These are phyloP conservation scores for Leptodactylus fuscus DNA, from an alignment of 2,113 vertebrate species.

Conservation along the genomic window DNA sequence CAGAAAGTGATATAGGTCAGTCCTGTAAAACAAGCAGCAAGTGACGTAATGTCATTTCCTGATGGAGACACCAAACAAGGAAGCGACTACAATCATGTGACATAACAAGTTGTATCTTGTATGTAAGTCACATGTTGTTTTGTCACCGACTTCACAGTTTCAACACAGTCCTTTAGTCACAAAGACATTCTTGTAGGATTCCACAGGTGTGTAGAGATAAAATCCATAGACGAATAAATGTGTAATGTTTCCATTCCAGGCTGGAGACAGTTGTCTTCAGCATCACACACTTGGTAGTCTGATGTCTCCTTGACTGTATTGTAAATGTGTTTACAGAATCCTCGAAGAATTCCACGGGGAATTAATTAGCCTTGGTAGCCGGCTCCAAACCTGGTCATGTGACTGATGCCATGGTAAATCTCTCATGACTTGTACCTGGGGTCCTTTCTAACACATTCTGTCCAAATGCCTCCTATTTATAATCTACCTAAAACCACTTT, in stretches of 20 bases:
- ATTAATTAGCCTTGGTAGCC: slow-evolving; percentile 1
- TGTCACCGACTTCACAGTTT: too few species aligned
- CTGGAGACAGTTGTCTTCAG: background rate
- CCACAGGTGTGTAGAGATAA: too few species aligned
- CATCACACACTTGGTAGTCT: background rate
- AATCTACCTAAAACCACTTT: background rate
- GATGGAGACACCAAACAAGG: too few species aligned
- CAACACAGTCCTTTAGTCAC: too few species aligned
- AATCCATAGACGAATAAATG: too few species aligned
- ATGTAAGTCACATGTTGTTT: too few species aligned
- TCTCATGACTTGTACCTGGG: background rate
- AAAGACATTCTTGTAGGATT: too few species aligned
- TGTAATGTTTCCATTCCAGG: background rate
- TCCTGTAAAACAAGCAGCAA: too few species aligned
- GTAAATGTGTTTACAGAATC: background rate
- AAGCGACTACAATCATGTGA: too few species aligned
- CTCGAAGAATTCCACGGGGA: background rate
- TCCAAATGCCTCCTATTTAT: background rate
- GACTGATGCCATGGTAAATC: background rate
- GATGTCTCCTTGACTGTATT: background rate
- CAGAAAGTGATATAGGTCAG: too few species aligned
- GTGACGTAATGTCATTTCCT: too few species aligned
- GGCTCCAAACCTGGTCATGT: slow-evolving; percentile 1
- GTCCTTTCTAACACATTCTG: background rate
- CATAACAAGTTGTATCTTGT: too few species aligned